Base-by-base conservation (phyloP, 35 echinoderm and acorn worm species). In the Anneissia japonica region DNA sequence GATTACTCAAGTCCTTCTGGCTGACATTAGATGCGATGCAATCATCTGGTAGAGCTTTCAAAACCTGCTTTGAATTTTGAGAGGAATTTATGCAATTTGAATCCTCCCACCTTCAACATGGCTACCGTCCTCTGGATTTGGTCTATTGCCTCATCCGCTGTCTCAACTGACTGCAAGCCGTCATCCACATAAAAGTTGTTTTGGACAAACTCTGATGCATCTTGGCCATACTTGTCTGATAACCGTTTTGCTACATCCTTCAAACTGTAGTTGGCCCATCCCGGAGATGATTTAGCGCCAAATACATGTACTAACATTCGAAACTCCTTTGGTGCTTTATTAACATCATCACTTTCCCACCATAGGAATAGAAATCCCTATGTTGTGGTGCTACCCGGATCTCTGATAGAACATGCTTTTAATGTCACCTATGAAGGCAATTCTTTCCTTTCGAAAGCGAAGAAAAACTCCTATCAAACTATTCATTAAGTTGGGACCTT, bases 141-240 rank as follows among this genome's bases (percentile, higher is more conserved):
- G 21, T 77, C 32, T 14, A 83, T 83, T 3, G 93, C 89, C 29
- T 77, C 79, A 16, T 74, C 74, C 9, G 74, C 84, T 46, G 77
- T 72, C 72, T 76, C 34, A 4, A 90, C 92, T 30, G 83, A 87
- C 28, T 56, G 74, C 32, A 94, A 74, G 36, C 92, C 88, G 37
- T 90, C 92, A 55, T 94, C 92, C 3, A 94, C 92, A 79, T 94
- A 94, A 43, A 94, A 90, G 32, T 74, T 73, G 41, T 3, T 9
- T 30, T 6, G 3, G 3, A 75, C 73, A 32, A 75, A 75, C 23
- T 75, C 23, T 32, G 31, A 4, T 9, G 73, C 73, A 6, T 75
- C 31, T 32, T 4, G 6, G 4, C 73, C 73, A 26, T 75, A 26
- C 73, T 9, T 6, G 26, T n/a, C 6, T 30, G 4, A 4, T 9